Evolutionary conservation across 2,113 vertebrate genomes (phyloP).

Genomic region (Thomomys bottae): DNA sequence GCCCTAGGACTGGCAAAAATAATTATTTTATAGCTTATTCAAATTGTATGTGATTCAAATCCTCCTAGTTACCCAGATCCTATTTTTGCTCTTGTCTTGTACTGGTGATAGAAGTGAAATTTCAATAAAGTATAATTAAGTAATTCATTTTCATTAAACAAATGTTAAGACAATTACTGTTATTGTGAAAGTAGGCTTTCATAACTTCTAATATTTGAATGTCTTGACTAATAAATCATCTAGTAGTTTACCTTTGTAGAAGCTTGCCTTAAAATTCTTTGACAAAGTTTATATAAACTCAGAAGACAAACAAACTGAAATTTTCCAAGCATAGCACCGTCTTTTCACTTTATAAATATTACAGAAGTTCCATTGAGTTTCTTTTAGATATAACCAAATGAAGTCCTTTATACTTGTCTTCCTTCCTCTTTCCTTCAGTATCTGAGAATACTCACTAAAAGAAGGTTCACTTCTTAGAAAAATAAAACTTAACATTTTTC

Average conservation of each 20-base stretch:
- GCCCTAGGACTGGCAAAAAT: too few species aligned
- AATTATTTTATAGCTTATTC: not conserved
- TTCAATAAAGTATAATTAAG: slow-evolving; percentile 28
- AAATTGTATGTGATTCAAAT: not conserved
- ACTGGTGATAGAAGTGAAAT: not conserved
- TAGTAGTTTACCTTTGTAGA: not conserved
- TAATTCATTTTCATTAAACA: slow-evolving; percentile 2
- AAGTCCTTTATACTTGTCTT: not conserved
- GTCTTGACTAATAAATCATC: not conserved
- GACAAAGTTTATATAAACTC: not conserved
- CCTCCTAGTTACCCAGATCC: not conserved
- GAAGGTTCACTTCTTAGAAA: not conserved
- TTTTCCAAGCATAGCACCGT: not conserved
- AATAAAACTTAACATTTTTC: not conserved
- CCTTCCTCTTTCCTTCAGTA: not conserved
- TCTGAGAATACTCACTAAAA: not conserved
- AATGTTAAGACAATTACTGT: slow-evolving; percentile 6
- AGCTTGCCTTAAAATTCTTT: not conserved
- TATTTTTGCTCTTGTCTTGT: not conserved
- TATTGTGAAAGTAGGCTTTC: not conserved
- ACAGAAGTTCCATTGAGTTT: not conserved
- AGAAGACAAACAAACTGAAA: slow-evolving; percentile 9
- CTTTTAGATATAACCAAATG: not conserved
- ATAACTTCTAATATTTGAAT: not conserved
- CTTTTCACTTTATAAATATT: not conserved